Evolutionary conservation across 2,797 vertebrate species (phyloP), one percentile per base, ranked within the genome.

Genomic region (Trichosurus vulpecula): DNA sequence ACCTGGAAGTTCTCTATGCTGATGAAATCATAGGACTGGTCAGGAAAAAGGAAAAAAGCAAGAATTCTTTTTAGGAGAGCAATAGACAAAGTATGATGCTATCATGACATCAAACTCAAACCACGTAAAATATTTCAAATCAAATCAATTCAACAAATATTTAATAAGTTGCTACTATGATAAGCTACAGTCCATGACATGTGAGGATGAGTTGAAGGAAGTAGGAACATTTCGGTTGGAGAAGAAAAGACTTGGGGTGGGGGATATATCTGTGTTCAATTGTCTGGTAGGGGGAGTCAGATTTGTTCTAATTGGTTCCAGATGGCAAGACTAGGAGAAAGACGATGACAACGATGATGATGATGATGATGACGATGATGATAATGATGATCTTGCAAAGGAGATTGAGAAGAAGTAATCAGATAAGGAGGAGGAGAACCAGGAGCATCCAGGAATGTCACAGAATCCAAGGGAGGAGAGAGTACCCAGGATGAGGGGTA

Each of bases 21-120:
- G 74, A 87, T 25, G 41, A 47, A 47, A 41, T 81, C n/a, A 81
- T 25, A 81, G n/a, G 93, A 92, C 55, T 95, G 92, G 52, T 81
- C 2, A 10, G 52, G 91, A 81, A 14, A 0, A 0, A 25, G 54
- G 81, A 93, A 19, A 96, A 95, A 96, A 96, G 95, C 95, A 97
- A 97, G 92, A 47, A 0, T 10, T 96, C 95, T 25, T 61, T 90
- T 87, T 29, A 96, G 95, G 91, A 98, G 94, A 96, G 96, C 92
- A 54, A 58, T 35, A 90, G 87, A 97, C 54, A 57, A 95, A 91
- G 51, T 41, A 1, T 54, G 92, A 90, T 91, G 57, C 95, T 58
- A 93, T 81, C 54, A 19, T 41, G 91, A 74, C 54, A 89, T 47
- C 95, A 96, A 95, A 96, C 93, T 96, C 94, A 96, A 95, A 90